Conservation (phyloP, 2,888 invertebrate genomes). For the Griposia aprilina region DNA sequence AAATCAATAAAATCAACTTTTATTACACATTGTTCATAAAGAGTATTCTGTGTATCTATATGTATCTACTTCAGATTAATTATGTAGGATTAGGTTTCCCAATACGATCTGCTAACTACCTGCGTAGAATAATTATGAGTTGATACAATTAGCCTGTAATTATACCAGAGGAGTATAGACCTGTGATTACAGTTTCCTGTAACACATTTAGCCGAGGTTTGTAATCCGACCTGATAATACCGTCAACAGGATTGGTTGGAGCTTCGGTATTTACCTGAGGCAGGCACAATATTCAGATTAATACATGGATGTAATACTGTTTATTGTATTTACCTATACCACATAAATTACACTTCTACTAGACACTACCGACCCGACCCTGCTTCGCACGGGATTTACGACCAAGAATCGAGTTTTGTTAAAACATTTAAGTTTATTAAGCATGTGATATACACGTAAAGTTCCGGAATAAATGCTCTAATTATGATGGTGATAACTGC, state of each 20-base stretch:
- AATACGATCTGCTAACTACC: background rate
- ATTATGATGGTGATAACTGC: too few relatives aligned
- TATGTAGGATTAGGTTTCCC: background rate
- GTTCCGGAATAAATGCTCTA: too few relatives aligned
- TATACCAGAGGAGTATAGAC: background rate
- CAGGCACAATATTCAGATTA: background rate
- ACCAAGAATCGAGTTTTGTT: too few relatives aligned
- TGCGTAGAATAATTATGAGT: background rate
- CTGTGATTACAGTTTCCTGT: background rate
- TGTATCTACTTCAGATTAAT: too few relatives aligned
- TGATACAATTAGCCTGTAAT: slow-evolving; percentile 1
- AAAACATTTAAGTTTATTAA: too few relatives aligned
- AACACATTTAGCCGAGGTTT: background rate
- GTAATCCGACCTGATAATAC: slow-evolving; percentile 1
- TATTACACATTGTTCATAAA: too few relatives aligned
- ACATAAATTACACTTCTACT: background rate
- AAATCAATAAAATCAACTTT: too few relatives aligned
- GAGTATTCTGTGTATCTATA: too few relatives aligned
- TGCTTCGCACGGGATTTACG: too few relatives aligned
- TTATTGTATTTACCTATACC: background rate
- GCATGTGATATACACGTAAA: too few relatives aligned
- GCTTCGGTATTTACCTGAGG: background rate
- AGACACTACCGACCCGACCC: background rate
- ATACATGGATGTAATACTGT: background rate
- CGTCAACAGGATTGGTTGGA: background rate